Evolutionary conservation across 2,113 vertebrate genomes (phyloP), one percentile per base, ranked within the genome.

Genomic region (Cyphomyrus discorhynchus): DNA sequence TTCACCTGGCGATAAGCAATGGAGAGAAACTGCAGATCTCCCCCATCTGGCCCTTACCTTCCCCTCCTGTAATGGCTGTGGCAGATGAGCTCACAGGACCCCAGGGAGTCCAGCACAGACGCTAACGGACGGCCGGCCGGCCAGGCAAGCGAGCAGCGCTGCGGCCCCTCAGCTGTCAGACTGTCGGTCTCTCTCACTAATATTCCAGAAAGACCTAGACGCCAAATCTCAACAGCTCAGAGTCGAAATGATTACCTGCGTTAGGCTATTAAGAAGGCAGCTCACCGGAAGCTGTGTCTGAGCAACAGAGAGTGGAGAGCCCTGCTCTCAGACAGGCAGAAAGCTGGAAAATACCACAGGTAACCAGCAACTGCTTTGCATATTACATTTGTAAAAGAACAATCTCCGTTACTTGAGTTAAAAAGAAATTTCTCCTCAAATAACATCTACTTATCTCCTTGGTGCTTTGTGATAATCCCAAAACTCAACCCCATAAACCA

Each of bases 41-140:
- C 47, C 10, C 17, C 85, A 52, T 86, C 46, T 86, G 85, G 24
- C 15, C 50, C n/a, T 35, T 24, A 11, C 24, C 50, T 21, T 56
- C 47, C 85, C 85, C 85, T 87, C 31, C 85, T 19, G 85, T 87
- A 39, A 53, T 87, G 85, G 56, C 7, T 87, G 49, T 39, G 47
- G 47, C 85, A 87, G 50, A 87, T 50, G 47, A 86, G 83, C 83
- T 47, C 45, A 87, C 49, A 87, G 27, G 45, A 47, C 31, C 17
- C 74, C 35, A 46, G 45, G 45, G 45, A 87, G 85, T 6, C 85
- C 85, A 52, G 85, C 47, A 86, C 47, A 19, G 82, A 84, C 35
- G 45, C 39, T 27, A 47, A 84, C 3, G 45, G 17, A n/a, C 17
- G 39, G 82, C 17, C 8, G 35, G 80, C 21, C 39, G 17, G 82